Evolutionary conservation across 2,113 vertebrate genomes (phyloP).

Genomic region (Pogona vitticeps): DNA sequence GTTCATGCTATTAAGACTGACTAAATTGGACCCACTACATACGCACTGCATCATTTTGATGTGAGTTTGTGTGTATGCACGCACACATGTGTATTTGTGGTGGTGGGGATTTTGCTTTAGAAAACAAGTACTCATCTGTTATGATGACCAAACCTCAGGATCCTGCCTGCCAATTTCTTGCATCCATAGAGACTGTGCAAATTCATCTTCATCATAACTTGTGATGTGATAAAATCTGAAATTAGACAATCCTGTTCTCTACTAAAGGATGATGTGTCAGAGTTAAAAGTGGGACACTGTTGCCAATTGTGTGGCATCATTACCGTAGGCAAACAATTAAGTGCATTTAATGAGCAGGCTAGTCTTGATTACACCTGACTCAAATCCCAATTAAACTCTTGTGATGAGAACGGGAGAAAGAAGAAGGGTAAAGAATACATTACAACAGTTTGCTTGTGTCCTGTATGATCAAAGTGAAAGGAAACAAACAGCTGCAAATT

Average conservation of each 20-base stretch:
- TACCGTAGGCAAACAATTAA: slow-evolving; percentile 17
- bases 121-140: neutral
- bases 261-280: neutral
- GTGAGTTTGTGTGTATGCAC: no score
- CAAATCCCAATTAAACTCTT: slow-evolving; percentile 8
- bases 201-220: neutral
- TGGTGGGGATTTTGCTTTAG: neutral
- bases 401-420: slow-evolving; percentile 3
- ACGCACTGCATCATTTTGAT: no score
- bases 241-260: neutral
- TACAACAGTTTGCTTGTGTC: slow-evolving; percentile 19
- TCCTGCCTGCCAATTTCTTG: neutral
- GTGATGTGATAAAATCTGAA: neutral
- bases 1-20: no score
- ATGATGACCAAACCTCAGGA: neutral
- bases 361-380: neutral
- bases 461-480: slow-evolving; percentile 28
- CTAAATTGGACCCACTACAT: no score
- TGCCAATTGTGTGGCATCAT: neutral
- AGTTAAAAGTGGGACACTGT: slow-evolving; percentile 1
- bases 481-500: slow-evolving; percentile 46
- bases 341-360: slow-evolving; percentile 10
- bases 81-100: neutral
- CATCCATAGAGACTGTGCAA: neutral
- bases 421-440: neutral